Evolutionary conservation across 2,113 vertebrate species (phyloP), one percentile per base, ranked within the genome.

Genomic region (Coptodon bakossiorum): DNA sequence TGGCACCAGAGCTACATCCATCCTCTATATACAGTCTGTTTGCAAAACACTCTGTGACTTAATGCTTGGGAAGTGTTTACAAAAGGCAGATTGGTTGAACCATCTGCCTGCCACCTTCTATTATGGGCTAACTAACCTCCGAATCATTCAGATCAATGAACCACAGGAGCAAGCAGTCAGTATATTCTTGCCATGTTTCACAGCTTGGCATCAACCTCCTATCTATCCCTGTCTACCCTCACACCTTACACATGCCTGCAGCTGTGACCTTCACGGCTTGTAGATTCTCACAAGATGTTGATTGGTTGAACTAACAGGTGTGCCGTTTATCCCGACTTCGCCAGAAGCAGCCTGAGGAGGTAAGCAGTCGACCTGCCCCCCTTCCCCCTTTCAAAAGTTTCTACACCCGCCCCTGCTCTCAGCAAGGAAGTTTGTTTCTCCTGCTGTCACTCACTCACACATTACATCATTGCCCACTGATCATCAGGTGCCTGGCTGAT

Each of bases 401-500:
- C 29, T 45, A 3, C 11, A 31, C 27, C 45, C 19, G n/a, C 63
- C 84, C 84, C 86, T 92, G 89, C 66, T 40, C 16, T 29, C 56
- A 53, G 29, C 80, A 7, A 13, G 48, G 63, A 92, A 94, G 83
- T 91, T 92, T 80, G 22, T 85, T 7, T 53, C 16, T 84, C 68
- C 86, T 88, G 78, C 66, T 80, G 90, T 80, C 93, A 84, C 66
- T 92, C 81, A 78, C 82, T 85, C 81, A 86, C 57, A 89, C 86
- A 90, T 91, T 88, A 89, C 92, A 89, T 93, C 90, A 91, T 86
- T 90, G 83, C 45, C 83, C 88, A 79, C 73, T 68, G 91, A 92
- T 93, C 93, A 92, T 92, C 93, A 93, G 94, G 94, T 94, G 91
- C 92, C 76, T 82, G 81, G 52, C 83, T 86, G 89, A 91, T 63